phyloP scores from a whole-genome alignment of 2,797 vertebrate genomes.

The Sarcoramphus papa region DNA sequence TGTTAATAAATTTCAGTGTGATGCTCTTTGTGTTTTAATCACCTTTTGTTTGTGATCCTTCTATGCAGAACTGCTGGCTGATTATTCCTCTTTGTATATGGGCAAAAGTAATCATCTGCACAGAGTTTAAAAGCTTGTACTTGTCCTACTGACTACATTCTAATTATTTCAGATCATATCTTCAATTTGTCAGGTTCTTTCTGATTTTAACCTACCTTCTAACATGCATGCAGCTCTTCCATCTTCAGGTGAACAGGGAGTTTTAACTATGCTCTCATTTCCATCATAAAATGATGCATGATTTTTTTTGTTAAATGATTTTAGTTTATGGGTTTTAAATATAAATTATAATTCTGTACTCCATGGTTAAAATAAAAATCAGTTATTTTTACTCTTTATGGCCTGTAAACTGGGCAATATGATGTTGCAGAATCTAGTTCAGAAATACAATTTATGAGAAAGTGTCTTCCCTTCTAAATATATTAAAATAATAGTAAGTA shows the following conservation, averaged over 20 bases:
- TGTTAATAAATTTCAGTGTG: conserved; percentile 1
- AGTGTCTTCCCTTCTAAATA: background rate
- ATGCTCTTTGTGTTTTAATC: conserved; percentile 31
- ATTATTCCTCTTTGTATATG: background rate
- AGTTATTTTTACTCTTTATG: background rate
- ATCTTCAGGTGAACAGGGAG: background rate
- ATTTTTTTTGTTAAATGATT: background rate
- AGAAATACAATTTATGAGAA: background rate
- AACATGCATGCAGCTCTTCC: background rate
- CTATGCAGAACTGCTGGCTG: background rate
- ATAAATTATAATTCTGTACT: background rate
- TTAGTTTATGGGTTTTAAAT: background rate
- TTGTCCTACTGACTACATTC: background rate
- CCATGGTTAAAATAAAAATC: background rate
- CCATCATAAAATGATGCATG: rapidly evolving
- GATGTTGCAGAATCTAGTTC: background rate
- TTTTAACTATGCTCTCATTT: background rate
- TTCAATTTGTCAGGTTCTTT: background rate
- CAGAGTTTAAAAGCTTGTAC: background rate
- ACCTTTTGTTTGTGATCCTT: conserved; percentile 10
- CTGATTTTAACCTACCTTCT: background rate
- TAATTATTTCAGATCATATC: background rate
- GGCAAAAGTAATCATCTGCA: background rate
- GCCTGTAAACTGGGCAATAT: background rate
- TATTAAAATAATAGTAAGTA: background rate